Evolutionary conservation across 1,140 invertebrate species (phyloP), one percentile per base, ranked within the genome.

Genomic region (Zaprionus vittiger): DNA sequence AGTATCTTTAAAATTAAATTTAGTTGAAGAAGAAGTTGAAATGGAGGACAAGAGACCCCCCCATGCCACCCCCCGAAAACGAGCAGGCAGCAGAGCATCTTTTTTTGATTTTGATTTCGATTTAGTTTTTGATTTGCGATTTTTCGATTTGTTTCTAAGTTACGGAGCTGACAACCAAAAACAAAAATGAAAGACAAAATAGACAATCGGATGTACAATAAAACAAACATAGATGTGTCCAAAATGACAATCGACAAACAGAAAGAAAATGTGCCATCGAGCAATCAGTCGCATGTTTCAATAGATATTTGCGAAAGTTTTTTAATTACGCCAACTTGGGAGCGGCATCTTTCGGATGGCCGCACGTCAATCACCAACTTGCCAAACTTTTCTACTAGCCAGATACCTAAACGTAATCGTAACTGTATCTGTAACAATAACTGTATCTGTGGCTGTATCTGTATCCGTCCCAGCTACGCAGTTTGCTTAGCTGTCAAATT

Each of bases 1-100:
- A 84, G 85, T 89, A 89, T 89, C 84, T 84, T 90, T 90, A 90
- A 87, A 87, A 84, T 90, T 89, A 89, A 65, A 84, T 89, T 90
- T 90, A 84, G 84, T 89, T 89, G 85, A 79, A 83, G 83, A 87
- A 89, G 74, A 66, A 73, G 22, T 56, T 47, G 20, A 65, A 11
- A 59, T 44, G 55, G 56, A 70, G 34, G 57, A 70, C 49, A 72
- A 74, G 68, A 85, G 74, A 80, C 65, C 69, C 49, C 59, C 31
- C n/a, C n/a, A n/a, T 34, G 28, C 28, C 31, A 3, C 31, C 31
- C 31, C 31, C 31, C 31, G 31, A 63, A 83, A 74, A 83, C 84
- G 84, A 86, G 83, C 81, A 86, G 81, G 61, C 74, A 66, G 64
- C 71, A 66, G 83, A 65, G 84, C 83, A 79, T 87, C 73, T 73